Evolutionary conservation across 2,113 vertebrate species (phyloP).

Genomic region (Poeciliopsis occidentalis): DNA sequence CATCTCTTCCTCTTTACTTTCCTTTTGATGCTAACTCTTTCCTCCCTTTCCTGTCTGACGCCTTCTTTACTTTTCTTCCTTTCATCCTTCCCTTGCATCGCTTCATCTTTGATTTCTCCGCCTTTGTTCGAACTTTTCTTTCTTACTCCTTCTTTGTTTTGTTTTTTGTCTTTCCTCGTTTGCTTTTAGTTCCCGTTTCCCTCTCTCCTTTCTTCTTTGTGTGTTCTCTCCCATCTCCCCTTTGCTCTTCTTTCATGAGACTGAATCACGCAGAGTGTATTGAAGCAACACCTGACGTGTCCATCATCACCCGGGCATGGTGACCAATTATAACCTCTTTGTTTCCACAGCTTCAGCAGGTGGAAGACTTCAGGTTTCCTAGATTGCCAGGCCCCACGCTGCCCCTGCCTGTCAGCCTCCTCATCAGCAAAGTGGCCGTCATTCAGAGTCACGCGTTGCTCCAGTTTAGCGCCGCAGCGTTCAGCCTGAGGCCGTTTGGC

Average conservation of each 20-base stretch:
- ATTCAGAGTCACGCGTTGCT: conserved; percentile 50
- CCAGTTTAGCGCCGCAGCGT: conserved; percentile 48
- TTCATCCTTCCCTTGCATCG: too few relatives aligned
- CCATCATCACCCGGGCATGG: conserved; percentile 55
- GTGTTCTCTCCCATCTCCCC: background rate
- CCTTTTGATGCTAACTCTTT: too few relatives aligned
- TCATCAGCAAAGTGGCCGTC: conserved; percentile 46
- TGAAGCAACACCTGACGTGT: conserved; percentile 32
- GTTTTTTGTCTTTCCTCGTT: background rate
- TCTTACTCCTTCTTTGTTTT: too few relatives aligned
- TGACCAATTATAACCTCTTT: conserved; percentile 68
- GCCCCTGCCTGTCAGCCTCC: conserved; percentile 59
- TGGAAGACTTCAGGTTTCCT: conserved; percentile 42
- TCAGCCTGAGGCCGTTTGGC: conserved; percentile 34
- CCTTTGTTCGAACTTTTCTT: too few relatives aligned
- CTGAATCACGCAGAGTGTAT: conserved; percentile 14
- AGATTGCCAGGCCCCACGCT: conserved; percentile 36
- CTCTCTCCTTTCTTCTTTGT: background rate
- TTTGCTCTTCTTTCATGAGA: background rate
- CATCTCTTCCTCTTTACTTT: too few relatives aligned
- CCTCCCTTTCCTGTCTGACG: too few relatives aligned
- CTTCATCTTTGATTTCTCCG: background rate
- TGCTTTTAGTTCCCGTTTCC: background rate
- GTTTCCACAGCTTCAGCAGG: conserved; percentile 35
- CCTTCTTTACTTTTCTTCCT: too few relatives aligned